phyloP scores from a whole-genome alignment of 2,113 vertebrate genomes.

The Siniperca chuatsi region DNA sequence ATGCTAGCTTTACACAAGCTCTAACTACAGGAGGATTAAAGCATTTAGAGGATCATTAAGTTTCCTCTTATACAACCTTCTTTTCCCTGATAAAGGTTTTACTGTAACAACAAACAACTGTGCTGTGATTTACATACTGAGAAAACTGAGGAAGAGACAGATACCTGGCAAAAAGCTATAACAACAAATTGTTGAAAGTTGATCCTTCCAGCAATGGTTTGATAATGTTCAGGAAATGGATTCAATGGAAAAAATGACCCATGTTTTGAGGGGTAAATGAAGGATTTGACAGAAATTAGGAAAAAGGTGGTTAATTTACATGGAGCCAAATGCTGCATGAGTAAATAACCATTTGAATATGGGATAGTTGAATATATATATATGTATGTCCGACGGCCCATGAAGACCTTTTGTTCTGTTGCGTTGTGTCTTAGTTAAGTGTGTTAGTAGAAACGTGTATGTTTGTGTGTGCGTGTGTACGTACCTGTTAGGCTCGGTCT shows the following conservation, averaged over 20 bases:
- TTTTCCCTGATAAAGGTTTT: not conserved
- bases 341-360: not conserved
- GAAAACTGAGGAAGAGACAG: not conserved
- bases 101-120: not conserved
- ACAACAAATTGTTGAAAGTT: not conserved
- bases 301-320: not conserved
- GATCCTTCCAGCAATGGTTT: no score
- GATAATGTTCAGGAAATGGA: not conserved
- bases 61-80: not conserved
- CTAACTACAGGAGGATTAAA: not conserved
- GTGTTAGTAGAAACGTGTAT: not conserved
- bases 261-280: not conserved
- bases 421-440: not conserved
- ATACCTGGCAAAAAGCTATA: not conserved
- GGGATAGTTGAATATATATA: not conserved
- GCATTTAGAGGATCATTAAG: not conserved
- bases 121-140: not conserved
- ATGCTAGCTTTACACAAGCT: not conserved
- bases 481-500: slow-evolving; percentile 85
- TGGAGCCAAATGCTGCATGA: not conserved
- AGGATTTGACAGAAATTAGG: not conserved
- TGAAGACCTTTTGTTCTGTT: not conserved
- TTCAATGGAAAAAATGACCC: not conserved
- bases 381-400: not conserved
- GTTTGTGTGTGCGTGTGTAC: not conserved